Evolutionary conservation across 2,113 vertebrate genomes (phyloP).

Genomic region (Myotis davidii): DNA sequence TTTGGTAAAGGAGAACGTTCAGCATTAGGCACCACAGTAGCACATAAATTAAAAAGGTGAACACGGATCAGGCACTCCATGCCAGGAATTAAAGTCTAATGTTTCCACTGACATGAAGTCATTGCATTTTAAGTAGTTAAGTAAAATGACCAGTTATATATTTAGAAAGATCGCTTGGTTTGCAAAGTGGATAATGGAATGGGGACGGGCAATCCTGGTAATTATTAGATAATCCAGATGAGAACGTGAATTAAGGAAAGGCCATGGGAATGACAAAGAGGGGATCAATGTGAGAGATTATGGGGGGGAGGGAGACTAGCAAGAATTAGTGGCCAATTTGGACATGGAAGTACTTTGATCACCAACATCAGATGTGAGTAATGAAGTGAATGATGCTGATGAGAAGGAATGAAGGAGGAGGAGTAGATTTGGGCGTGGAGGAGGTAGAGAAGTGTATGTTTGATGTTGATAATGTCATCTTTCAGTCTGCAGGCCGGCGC

Average conservation of each 20-base stretch:
- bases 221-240: background rate
- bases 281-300: background rate
- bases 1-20: background rate
- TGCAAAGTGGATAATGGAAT: background rate
- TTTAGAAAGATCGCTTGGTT: background rate
- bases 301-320: background rate
- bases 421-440: background rate
- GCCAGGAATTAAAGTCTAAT: background rate
- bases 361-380: background rate
- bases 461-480: background rate
- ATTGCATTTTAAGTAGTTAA: background rate
- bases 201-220: background rate
- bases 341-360: background rate
- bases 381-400: background rate
- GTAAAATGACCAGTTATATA: background rate
- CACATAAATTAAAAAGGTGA: background rate
- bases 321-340: background rate
- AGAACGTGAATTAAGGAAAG: background rate
- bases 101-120: background rate
- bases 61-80: background rate
- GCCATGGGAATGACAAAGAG: background rate
- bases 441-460: background rate
- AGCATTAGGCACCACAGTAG: background rate
- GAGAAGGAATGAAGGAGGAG: background rate
- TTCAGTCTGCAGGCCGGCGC: no score